phyloP scores from a whole-genome alignment of 2,888 invertebrate species.

The Mesochorus sp. region DNA sequence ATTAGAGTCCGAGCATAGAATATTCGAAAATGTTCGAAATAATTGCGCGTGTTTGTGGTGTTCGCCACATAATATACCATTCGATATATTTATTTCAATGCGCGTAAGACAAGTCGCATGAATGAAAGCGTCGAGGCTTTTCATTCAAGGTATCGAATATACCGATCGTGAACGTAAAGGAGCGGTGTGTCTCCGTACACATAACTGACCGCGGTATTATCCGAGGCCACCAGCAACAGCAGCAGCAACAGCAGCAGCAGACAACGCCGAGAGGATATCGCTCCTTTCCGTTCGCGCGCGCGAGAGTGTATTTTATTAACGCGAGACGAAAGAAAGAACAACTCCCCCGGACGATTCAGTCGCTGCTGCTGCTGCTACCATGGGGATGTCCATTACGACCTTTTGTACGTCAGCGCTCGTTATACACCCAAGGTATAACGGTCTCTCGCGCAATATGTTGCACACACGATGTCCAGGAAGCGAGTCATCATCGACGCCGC shows the following conservation, averaged over 20 bases:
- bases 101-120: constrained; percentile 27
- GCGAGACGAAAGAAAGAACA: no score
- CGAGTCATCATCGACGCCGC: constrained; percentile 59
- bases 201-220: no score
- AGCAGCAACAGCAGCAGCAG: no score
- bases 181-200: no score
- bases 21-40: not conserved
- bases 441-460: constrained; percentile 39
- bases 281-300: not conserved
- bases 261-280: constrained; percentile 10
- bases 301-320: no score
- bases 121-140: constrained; percentile 56
- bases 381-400: not conserved
- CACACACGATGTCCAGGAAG: constrained; percentile 57
- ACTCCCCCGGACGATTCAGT: not conserved
- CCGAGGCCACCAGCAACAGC: no score
- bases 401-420: not conserved
- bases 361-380: not conserved
- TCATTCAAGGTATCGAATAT: constrained; percentile 61
- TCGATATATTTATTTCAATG: not conserved
- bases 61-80: not conserved
- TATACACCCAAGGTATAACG: constrained; percentile 35
- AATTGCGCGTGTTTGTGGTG: not conserved
- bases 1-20: no score
- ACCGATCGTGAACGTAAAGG: constrained; percentile 46